Base-by-base conservation (phyloP, 2,888 invertebrate species). In the Stegana nigrithorax region DNA sequence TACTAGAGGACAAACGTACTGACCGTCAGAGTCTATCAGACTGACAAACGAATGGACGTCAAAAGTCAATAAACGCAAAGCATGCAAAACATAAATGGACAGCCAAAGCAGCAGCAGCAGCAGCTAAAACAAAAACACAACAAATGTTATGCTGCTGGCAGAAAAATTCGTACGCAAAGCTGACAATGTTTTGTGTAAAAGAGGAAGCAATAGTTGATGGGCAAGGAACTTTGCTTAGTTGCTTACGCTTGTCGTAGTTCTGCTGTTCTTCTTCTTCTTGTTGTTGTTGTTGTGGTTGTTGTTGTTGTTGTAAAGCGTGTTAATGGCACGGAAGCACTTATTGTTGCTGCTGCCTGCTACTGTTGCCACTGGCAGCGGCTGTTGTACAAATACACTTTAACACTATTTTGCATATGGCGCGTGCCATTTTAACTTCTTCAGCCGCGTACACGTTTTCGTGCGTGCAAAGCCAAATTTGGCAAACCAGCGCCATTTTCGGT, bases 271-370 rank as follows among this genome's bases (percentile, higher is more conserved):
- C 19, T 25, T 23, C 14, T 36, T 39, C 8, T 26, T 53, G 12
- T 45, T 56, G 23, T 59, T 58, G 45, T 63, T 59, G 60, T 29
- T 62, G 55, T 68, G 60, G 62, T 59, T 64, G 63, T 55, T 59
- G 55, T 39, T 45, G 50, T 53, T 65, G n/a, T 32, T 23, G 10
- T 65, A 66, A 70, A 68, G 78, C 78, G 75, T 78, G 79, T 73
- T 75, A 74, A 72, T 76, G 70, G 75, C 76, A 77, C 79, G 81
- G 81, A 80, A 81, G 77, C 80, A 59, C 63, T 67, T 60, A 63
- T 62, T 29, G 32, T 55, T 55, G 19, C 8, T 55, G 21, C 12
- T 19, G 12, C 23, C 17, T 19, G 29, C 27, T 29, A 29, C 7
- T 58, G 44, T 53, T 19, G 4, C n/a, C n/a, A n/a, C n/a, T n/a